Evolutionary conservation across 1,140 invertebrate species (phyloP).

Genomic region (Sminthurinus signatus): DNA sequence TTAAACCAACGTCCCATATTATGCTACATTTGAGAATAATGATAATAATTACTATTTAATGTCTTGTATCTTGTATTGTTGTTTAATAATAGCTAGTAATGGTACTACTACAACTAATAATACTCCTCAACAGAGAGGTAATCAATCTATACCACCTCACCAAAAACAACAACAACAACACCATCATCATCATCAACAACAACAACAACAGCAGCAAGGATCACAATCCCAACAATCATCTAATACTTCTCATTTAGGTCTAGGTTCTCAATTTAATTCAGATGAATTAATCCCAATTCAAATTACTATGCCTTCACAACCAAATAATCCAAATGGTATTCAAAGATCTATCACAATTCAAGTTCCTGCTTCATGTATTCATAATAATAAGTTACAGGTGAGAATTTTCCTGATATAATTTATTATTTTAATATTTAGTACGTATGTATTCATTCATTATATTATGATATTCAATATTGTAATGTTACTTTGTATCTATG

Average conservation of each 20-base stretch:
- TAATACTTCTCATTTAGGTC: too few species aligned
- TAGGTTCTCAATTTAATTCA: constrained; percentile 7
- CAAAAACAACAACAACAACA: constrained; percentile 14
- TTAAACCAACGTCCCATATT: too few species aligned
- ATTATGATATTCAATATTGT: neutral
- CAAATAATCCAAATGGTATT: constrained; percentile 55
- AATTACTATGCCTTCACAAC: constrained; percentile 63
- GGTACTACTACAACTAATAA: neutral
- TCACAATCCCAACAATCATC: constrained; percentile 19
- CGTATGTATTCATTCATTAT: neutral
- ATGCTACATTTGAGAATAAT: neutral
- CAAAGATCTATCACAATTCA: constrained; percentile 67
- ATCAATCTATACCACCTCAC: constrained; percentile 20
- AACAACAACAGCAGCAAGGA: constrained; percentile 32
- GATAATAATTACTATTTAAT: neutral
- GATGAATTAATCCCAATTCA: constrained; percentile 49
- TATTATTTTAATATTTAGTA: too few species aligned
- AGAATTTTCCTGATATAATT: too few species aligned
- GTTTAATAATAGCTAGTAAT: neutral
- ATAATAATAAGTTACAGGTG: constrained; percentile 44
- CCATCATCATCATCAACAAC: constrained; percentile 42
- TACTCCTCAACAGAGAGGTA: neutral
- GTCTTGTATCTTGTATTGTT: neutral
- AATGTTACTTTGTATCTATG: too few species aligned
- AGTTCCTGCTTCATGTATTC: constrained; percentile 72